Percentiles rank a stretch among this genome's conserved stretches.
Conservation (phyloP, 2,797 vertebrate species). For the Schizothorax lantsangensis region DNA sequence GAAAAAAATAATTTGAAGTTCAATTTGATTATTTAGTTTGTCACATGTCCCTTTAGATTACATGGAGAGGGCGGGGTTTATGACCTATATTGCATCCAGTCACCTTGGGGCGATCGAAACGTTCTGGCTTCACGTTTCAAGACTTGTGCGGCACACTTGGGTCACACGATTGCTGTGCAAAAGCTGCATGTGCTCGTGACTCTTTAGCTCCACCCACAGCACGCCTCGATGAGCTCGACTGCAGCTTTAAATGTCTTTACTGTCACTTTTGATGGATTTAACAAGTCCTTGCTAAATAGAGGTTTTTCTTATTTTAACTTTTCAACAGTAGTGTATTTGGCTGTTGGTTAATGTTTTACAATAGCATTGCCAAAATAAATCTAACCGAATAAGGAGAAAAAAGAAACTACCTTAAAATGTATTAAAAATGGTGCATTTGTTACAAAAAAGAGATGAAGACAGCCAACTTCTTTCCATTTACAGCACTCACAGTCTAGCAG, state of each 20-base stretch:
- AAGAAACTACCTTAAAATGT: neutral
- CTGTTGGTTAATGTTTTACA: neutral
- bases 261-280: neutral
- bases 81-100: too few relatives aligned
- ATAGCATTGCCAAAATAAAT: neutral
- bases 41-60: too few relatives aligned
- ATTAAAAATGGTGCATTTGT: neutral
- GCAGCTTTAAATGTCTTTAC: neutral
- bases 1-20: too few relatives aligned
- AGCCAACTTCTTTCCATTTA: neutral
- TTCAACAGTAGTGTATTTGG: neutral
- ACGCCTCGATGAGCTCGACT: neutral
- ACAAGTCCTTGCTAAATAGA: neutral
- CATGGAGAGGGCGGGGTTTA: too few relatives aligned
- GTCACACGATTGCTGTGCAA: too few relatives aligned
- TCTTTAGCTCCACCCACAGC: neutral
- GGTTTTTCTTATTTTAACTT: neutral
- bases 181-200: too few relatives aligned
- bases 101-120: too few relatives aligned
- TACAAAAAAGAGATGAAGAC: neutral
- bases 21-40: too few relatives aligned
- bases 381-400: neutral
- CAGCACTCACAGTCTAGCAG: neutral
- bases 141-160: too few relatives aligned
- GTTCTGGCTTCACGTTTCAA: too few relatives aligned